These are phyloP conservation scores for Trematocara stigmaticum DNA, from an alignment of 2,113 vertebrate genomes.

Conservation along the genomic window DNA sequence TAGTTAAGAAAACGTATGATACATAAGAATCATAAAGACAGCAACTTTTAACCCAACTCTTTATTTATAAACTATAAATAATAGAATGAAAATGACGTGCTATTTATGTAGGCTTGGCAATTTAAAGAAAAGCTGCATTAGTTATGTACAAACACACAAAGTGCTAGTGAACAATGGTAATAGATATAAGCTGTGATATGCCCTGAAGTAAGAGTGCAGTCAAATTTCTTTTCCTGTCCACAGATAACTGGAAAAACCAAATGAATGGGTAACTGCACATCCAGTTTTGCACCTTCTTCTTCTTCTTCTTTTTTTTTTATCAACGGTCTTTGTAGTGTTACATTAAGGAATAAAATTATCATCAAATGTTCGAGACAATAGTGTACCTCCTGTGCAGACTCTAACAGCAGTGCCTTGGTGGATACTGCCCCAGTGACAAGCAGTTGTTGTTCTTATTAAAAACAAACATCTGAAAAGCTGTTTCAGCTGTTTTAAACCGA, in stretches of 20 bases:
- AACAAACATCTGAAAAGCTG: neutral
- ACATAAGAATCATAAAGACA: neutral
- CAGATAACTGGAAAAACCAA: neutral
- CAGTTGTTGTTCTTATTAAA: neutral
- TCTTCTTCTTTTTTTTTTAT: neutral
- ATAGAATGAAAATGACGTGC: neutral
- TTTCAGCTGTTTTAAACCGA: neutral
- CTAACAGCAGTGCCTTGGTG: neutral
- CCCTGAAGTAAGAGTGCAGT: neutral
- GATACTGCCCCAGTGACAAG: neutral
- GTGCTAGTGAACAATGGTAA: neutral
- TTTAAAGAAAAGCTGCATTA: neutral
- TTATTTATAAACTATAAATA: neutral
- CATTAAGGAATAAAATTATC: neutral
- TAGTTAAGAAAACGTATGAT: neutral
- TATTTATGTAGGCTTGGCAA: neutral
- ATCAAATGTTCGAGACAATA: neutral
- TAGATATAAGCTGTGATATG: neutral
- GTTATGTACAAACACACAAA: neutral
- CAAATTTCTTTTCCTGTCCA: neutral
- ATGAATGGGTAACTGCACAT: neutral
- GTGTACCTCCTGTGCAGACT: accelerated
- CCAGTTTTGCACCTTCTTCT: neutral
- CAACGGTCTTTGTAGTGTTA: neutral
- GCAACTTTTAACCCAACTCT: neutral